Percentiles rank a stretch among this genome's conserved stretches.
Conservation (phyloP, 2,888 invertebrate genomes). For the Poecilobothrus nobilitatus region DNA sequence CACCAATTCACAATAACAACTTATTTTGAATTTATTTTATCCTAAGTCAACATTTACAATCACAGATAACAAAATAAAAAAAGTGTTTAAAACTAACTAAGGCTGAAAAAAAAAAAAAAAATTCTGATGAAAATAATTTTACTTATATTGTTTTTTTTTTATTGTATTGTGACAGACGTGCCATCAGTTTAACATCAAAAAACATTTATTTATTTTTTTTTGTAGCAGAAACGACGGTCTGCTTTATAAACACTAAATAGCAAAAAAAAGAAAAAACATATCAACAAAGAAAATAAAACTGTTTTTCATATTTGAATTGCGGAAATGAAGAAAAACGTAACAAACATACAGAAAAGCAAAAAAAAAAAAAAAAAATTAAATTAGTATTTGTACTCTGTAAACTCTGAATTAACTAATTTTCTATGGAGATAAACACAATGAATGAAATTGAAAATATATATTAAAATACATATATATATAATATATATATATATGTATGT, state of each 20-base stretch:
- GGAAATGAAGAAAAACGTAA: neutral
- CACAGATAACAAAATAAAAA: neutral
- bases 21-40: neutral
- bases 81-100: neutral
- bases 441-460: neutral
- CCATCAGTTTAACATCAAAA: neutral
- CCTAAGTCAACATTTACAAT: neutral
- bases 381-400: neutral
- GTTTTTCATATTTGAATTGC: neutral
- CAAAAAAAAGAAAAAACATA: neutral
- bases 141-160: too few species aligned
- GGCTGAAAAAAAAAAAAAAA: neutral
- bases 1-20: conserved; percentile 4
- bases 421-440: neutral
- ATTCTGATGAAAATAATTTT: too few species aligned
- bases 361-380: neutral
- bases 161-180: neutral
- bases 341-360: neutral
- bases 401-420: conserved; percentile 4
- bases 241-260: neutral
- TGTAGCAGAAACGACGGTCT: neutral
- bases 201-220: too few species aligned
- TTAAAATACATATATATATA: neutral
- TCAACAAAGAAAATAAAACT: too few species aligned
- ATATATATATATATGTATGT: too few species aligned